Percentiles rank a stretch among this genome's conserved stretches.
phyloP scores from a whole-genome alignment of 2,888 invertebrate species.

The Chymomyza caudatula region DNA sequence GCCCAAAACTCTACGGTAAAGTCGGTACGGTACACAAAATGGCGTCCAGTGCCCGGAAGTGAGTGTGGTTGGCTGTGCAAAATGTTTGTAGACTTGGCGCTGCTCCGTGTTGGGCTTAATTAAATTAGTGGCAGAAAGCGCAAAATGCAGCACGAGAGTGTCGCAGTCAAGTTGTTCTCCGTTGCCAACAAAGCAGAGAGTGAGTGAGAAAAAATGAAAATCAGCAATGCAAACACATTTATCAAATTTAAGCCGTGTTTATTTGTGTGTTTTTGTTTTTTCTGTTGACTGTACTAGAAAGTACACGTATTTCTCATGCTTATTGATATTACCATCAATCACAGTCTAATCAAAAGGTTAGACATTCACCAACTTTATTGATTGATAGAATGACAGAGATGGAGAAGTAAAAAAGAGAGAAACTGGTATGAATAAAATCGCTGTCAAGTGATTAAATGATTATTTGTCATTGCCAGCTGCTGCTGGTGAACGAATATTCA shows the following conservation, averaged over 20 bases:
- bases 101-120: slow-evolving; percentile 35
- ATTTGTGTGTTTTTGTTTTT: not conserved
- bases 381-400: not conserved
- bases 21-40: slow-evolving; percentile 16
- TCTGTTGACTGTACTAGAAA: not conserved
- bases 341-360: not conserved
- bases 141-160: slow-evolving; percentile 21
- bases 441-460: slow-evolving; percentile 61
- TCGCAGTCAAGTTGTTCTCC: slow-evolving; percentile 28
- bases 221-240: slow-evolving; percentile 7
- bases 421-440: slow-evolving; percentile 14
- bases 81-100: slow-evolving; percentile 17
- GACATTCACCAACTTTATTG: not conserved
- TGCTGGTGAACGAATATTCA: not conserved
- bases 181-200: slow-evolving; percentile 6
- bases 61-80: slow-evolving; percentile 5
- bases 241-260: slow-evolving; percentile 6
- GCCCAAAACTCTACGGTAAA: not conserved
- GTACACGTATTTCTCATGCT: too few species aligned
- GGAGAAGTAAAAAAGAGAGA: not conserved
- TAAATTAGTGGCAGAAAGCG: slow-evolving; percentile 46
- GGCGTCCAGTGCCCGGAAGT: slow-evolving; percentile 8
- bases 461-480: slow-evolving; percentile 60
- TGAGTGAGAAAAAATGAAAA: not conserved
- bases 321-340: not conserved